Conservation (phyloP, 2,888 invertebrate species). For the Atherix ibis region DNA sequence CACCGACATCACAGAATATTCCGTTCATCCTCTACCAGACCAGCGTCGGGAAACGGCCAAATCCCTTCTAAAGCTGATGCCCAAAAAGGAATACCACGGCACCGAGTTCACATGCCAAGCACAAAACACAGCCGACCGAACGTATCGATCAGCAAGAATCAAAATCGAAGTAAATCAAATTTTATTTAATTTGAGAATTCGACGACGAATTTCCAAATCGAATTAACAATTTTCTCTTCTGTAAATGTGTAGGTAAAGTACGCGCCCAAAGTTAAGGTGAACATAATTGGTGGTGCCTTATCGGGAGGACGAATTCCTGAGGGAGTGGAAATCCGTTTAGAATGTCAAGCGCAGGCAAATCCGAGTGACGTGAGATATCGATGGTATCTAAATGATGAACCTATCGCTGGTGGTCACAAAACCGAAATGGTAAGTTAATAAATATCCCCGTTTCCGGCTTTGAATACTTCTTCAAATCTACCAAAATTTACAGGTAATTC, state of each 20-base stretch:
- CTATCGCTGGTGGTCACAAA: constrained; percentile 61
- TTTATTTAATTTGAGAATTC: no score
- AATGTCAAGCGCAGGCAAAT: constrained; percentile 78
- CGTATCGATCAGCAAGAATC: constrained; percentile 65
- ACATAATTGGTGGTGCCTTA: constrained; percentile 39
- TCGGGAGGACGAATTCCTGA: constrained; percentile 56
- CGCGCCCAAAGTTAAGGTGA: constrained; percentile 73
- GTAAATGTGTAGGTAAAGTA: constrained; percentile 56
- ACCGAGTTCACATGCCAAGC: constrained; percentile 84
- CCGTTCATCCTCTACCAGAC: constrained; percentile 58
- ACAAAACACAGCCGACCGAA: constrained; percentile 77
- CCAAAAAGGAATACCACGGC: constrained; percentile 77
- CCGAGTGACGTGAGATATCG: constrained; percentile 71
- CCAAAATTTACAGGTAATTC: constrained; percentile 39
- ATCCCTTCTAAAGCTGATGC: constrained; percentile 67
- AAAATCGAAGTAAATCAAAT: constrained; percentile 64
- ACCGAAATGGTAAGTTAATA: constrained; percentile 49
- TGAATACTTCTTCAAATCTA: background rate
- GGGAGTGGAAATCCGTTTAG: constrained; percentile 63
- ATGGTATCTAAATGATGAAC: constrained; percentile 76
- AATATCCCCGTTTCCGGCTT: background rate
- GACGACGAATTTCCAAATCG: no score
- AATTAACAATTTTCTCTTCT: background rate
- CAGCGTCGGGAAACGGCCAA: constrained; percentile 71
- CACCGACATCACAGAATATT: constrained; percentile 63